Percentiles rank a stretch among this genome's conserved stretches.
Evolutionary conservation across 2,888 invertebrate genomes (phyloP).

Genomic region (Synergus japonicus): DNA sequence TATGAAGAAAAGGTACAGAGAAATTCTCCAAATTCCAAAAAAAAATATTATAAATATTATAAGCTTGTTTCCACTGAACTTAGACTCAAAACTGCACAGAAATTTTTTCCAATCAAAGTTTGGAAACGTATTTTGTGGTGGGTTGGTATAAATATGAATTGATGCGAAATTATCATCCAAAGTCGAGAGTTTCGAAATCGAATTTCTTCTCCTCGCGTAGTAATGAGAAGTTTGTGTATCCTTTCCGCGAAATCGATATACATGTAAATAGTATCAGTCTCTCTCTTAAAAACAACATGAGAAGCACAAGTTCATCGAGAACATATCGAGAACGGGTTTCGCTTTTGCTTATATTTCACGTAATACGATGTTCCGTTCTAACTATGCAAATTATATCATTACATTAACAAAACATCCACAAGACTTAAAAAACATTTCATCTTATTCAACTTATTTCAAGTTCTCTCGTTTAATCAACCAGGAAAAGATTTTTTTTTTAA

Average conservation of each 20-base stretch:
- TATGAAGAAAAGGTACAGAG: no score
- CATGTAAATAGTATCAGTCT: constrained; percentile 15
- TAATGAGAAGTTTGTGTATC: constrained; percentile 1
- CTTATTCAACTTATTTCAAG: background rate
- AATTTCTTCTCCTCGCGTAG: constrained; percentile 5
- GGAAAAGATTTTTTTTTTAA: background rate
- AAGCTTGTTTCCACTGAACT: background rate
- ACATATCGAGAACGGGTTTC: background rate
- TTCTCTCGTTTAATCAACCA: background rate
- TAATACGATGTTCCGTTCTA: background rate
- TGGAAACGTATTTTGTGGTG: background rate
- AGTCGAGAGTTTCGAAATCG: constrained; percentile 1
- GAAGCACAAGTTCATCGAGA: background rate
- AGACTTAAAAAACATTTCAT: no score
- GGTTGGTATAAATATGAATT: constrained; percentile 25
- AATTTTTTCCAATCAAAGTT: constrained; percentile 30
- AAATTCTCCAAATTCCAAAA: background rate
- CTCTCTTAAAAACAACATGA: background rate
- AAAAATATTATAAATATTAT: background rate
- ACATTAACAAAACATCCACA: background rate
- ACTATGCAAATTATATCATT: background rate
- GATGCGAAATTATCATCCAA: constrained; percentile 5
- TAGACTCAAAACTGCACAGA: background rate
- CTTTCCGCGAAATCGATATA: constrained; percentile 19
- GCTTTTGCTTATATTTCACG: background rate